Conservation (phyloP, 2,888 invertebrate species). For the Diploptera punctata region DNA sequence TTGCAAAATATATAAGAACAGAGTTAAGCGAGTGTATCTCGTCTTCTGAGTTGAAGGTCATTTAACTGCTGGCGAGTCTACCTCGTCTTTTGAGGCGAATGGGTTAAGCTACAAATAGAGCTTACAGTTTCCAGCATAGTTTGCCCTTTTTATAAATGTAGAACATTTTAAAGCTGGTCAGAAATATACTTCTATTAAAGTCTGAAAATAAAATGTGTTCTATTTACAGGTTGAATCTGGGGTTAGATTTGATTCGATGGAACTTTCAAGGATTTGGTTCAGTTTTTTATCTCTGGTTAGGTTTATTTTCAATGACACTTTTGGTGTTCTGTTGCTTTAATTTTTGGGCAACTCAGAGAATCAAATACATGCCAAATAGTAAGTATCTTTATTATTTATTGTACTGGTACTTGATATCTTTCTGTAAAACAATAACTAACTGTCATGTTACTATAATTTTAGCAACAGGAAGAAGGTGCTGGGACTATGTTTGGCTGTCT, state of each 20-base stretch:
- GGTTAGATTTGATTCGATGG: constrained; percentile 63
- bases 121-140: too few species aligned
- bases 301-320: constrained; percentile 57
- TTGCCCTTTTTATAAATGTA: too few species aligned
- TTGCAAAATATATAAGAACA: too few species aligned
- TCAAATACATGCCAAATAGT: constrained; percentile 52
- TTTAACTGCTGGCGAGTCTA: too few species aligned
- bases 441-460: constrained; percentile 42
- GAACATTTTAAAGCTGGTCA: too few species aligned
- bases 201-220: too few species aligned
- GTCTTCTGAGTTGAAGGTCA: too few species aligned
- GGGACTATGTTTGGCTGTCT: constrained; percentile 55
- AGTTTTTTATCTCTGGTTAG: constrained; percentile 63
- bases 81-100: too few species aligned
- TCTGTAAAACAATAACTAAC: neutral
- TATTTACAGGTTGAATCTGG: constrained; percentile 60
- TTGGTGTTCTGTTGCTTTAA: constrained; percentile 57
- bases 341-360: constrained; percentile 58
- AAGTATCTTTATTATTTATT: constrained; percentile 43
- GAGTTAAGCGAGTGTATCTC: too few species aligned
- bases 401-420: neutral
- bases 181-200: too few species aligned
- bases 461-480: constrained; percentile 52
- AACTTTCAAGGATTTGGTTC: constrained; percentile 67
- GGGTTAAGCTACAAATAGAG: too few species aligned